These are phyloP conservation scores for Anhinga anhinga DNA, from an alignment of 2,113 vertebrate genomes.

Conservation along the genomic window DNA sequence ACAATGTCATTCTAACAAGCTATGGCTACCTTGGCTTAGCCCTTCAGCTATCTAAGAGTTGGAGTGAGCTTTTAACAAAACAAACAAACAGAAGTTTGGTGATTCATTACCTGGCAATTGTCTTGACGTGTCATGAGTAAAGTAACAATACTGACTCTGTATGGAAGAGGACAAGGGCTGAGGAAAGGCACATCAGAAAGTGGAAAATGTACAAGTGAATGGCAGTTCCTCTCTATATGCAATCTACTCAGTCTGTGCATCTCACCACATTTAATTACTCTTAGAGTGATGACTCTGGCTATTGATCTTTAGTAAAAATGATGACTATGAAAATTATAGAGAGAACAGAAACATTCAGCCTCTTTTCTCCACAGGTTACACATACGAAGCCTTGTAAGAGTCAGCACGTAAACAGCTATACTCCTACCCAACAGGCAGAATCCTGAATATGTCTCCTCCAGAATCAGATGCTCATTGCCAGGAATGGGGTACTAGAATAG, in stretches of 20 bases:
- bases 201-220: neutral
- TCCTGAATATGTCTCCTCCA: neutral
- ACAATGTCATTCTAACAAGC: neutral
- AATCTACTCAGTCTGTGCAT: neutral
- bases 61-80: neutral
- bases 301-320: neutral
- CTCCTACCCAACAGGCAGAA: neutral
- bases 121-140: neutral
- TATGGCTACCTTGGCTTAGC: neutral
- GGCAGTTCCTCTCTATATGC: neutral
- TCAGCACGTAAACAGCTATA: neutral
- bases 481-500: neutral
- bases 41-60: neutral
- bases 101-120: neutral
- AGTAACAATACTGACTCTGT: neutral
- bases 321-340: neutral
- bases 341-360: neutral
- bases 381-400: neutral
- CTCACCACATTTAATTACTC: neutral
- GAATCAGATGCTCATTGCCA: neutral
- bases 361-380: neutral
- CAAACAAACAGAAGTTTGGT: neutral
- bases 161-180: neutral
- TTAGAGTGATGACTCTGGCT: neutral
- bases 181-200: neutral